Evolutionary conservation across 2,888 invertebrate genomes (phyloP).

Genomic region (Zeuzera pyrina): DNA sequence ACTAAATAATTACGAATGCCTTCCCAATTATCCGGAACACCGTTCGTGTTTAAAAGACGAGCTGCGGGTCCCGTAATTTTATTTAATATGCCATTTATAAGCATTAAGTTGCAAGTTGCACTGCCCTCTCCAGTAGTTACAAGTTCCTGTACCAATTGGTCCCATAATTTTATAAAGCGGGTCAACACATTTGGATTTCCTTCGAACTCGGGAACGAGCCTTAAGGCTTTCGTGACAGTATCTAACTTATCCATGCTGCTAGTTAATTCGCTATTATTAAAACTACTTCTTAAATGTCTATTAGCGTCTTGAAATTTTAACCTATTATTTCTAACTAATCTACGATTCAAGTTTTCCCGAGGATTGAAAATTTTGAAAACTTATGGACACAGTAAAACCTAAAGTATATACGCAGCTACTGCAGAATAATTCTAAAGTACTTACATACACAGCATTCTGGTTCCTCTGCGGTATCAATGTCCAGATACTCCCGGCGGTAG

Average conservation of each 20-base stretch:
- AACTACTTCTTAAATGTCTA: no score
- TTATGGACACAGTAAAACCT: no score
- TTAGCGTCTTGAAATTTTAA: neutral
- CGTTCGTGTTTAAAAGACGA: conserved; percentile 7
- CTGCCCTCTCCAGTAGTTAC: neutral
- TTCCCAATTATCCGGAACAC: conserved; percentile 5
- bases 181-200: conserved; percentile 12
- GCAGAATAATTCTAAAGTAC: no score
- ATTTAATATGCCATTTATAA: conserved; percentile 16
- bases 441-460: no score
- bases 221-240: conserved; percentile 8
- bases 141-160: conserved; percentile 9
- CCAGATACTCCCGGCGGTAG: no score
- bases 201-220: conserved; percentile 14
- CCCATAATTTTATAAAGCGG: conserved; percentile 12
- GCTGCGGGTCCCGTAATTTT: conserved; percentile 9
- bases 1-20: conserved; percentile 7
- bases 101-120: conserved; percentile 1
- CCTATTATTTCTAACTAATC: neutral
- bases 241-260: no score
- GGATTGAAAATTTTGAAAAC: neutral
- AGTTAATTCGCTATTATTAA: no score
- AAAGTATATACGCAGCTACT: no score
- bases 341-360: neutral
- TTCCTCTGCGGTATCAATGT: no score